phyloP scores from a whole-genome alignment of 2,797 vertebrate genomes.

The Anguilla obscura region DNA sequence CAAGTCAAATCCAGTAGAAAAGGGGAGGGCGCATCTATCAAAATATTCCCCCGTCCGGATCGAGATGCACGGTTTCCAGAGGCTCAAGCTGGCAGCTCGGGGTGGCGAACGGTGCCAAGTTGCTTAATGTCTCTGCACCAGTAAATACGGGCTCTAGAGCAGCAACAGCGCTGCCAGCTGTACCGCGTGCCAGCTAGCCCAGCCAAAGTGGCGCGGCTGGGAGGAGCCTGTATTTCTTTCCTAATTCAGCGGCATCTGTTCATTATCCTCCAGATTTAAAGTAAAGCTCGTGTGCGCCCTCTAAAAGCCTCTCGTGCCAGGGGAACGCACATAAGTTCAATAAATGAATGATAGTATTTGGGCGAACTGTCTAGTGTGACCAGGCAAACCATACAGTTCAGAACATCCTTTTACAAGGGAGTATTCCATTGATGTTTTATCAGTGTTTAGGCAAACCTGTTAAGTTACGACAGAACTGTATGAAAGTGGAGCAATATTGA shows the following conservation, averaged over 20 bases:
- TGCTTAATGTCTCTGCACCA: conserved; percentile 76
- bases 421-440: background rate
- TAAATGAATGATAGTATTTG: conserved; percentile 12
- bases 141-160: conserved; percentile 67
- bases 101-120: conserved; percentile 67
- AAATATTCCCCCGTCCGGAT: conserved; percentile 60
- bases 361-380: background rate
- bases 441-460: background rate
- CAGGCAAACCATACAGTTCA: background rate
- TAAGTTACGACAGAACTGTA: background rate
- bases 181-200: conserved; percentile 67
- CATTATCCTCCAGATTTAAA: conserved; percentile 79
- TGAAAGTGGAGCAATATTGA: background rate
- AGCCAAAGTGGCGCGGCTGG: conserved; percentile 76
- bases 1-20: conserved; percentile 44
- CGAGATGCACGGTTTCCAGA: conserved; percentile 50
- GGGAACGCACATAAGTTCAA: conserved; percentile 1
- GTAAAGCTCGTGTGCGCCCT: conserved; percentile 51
- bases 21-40: conserved; percentile 67
- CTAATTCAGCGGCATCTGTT: conserved; percentile 88
- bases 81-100: conserved; percentile 63
- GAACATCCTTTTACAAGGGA: background rate
- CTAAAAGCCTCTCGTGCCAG: conserved; percentile 18
- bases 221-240: conserved; percentile 82
- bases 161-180: conserved; percentile 62